phyloP scores from a whole-genome alignment of 2,113 vertebrate genomes.

The Leucosticte australis region DNA sequence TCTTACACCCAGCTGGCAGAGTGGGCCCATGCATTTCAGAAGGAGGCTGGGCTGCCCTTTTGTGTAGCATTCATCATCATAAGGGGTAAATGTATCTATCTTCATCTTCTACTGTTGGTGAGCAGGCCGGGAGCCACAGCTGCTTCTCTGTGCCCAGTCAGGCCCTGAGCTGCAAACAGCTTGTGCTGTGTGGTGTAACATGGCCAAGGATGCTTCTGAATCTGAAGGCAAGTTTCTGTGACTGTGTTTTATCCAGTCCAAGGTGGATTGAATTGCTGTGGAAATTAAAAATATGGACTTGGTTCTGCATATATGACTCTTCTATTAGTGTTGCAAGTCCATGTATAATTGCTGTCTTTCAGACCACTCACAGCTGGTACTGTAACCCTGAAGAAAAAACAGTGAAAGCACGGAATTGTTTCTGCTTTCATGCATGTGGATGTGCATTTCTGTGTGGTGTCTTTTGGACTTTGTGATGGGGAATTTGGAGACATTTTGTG shows the following conservation, averaged over 20 bases:
- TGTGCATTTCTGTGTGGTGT: background rate
- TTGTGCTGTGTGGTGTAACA: accelerated
- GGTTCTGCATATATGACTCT: background rate
- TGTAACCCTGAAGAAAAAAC: background rate
- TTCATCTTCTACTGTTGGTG: background rate
- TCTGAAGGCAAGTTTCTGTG: background rate
- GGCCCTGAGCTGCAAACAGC: background rate
- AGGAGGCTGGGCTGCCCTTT: background rate
- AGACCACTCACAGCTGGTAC: background rate
- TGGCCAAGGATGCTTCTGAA: background rate
- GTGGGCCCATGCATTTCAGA: background rate
- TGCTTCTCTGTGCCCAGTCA: background rate
- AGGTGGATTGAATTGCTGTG: background rate
- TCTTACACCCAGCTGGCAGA: background rate
- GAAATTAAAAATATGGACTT: background rate
- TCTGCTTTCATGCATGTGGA: background rate
- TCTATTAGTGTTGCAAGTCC: background rate
- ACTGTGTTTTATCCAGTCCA: background rate
- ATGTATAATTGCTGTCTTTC: background rate
- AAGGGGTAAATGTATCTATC: background rate
- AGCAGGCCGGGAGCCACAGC: background rate
- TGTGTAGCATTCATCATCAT: accelerated
- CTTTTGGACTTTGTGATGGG: background rate
- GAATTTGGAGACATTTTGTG: background rate
- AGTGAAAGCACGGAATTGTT: background rate